Base-by-base conservation (phyloP, 2,113 vertebrate genomes). In the Aviceda subcristata region DNA sequence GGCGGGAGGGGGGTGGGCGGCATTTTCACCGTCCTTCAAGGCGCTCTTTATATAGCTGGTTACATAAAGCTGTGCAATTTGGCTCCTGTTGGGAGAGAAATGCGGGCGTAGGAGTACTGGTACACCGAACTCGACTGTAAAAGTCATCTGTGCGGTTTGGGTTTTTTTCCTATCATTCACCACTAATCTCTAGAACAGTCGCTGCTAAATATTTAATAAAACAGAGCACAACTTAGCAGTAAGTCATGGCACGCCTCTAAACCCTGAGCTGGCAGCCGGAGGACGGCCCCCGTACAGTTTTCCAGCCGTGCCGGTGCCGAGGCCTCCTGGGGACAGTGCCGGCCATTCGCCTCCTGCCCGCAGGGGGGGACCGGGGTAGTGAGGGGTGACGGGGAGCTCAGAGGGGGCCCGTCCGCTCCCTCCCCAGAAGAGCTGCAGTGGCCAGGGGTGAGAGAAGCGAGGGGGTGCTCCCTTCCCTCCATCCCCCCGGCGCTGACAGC, bases 11-110 rank as follows among this genome's bases (percentile, higher is more conserved):
- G 14, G 4, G 64, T 39, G 24, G 77, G 80, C 0, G 0, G 50
- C 0, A 0, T 41, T 95, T 86, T 73, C 5, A 7, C 59, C 59
- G 63, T 75, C 74, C 73, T 79, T 76, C 71, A n/a, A 94, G 66
- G 71, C 41, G 5, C 22, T 93, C 50, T 90, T 95, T 85, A 88
- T 94, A 90, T 90, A 96, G 88, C 74, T 15, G 16, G 45, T 96
- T 94, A 93, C 88, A 88, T 93, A 96, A 97, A 92, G 82, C 94
- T 84, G 60, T 66, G 60, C 78, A 92, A 73, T 97, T 94, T 74
- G 82, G 78, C 78, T 97, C 68, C 92, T 80, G 79, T 84, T 62
- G 88, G 56, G 86, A 94, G 64, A 90, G 85, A 92, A 96, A 94
- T 0, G 1, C 4, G 0, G 20, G 90, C 2, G 92, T 50, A 50